These are phyloP conservation scores for Ciconia boyciana DNA, from an alignment of 2,113 vertebrate genomes.

Conservation along the genomic window DNA sequence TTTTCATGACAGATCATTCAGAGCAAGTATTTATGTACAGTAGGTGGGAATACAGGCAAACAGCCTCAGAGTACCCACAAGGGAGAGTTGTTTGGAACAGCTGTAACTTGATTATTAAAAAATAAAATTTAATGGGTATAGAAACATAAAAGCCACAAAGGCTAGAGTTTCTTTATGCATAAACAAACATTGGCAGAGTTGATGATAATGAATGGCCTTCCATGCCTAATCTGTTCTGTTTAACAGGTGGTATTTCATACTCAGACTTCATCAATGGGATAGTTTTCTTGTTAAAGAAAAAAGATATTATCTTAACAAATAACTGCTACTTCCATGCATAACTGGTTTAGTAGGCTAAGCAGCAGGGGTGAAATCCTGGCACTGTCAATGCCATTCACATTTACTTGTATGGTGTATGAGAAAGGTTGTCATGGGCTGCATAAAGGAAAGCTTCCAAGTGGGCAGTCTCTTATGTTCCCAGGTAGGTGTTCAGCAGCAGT, in stretches of 20 bases:
- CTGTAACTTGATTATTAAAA: conserved; percentile 53
- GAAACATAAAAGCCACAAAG: conserved; percentile 8
- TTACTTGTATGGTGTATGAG: not conserved
- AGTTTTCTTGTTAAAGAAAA: conserved; percentile 23
- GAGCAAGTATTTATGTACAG: not conserved
- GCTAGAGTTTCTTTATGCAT: not conserved
- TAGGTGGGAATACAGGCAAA: not conserved
- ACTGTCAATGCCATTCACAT: not conserved
- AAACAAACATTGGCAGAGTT: conserved; percentile 28
- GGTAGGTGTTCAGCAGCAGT: not conserved
- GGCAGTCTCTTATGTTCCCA: not conserved
- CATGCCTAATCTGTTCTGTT: not conserved
- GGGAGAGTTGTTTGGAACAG: conserved; percentile 7
- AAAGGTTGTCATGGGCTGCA: not conserved
- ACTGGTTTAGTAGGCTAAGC: not conserved
- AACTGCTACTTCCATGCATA: not conserved
- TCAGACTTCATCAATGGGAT: not conserved
- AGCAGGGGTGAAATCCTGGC: not conserved
- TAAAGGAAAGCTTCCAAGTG: not conserved
- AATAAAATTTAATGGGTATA: conserved; percentile 31
- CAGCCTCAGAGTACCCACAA: not conserved
- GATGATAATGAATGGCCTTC: not conserved
- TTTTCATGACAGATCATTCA: not conserved
- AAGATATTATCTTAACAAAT: not conserved
- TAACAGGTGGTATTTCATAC: conserved; percentile 25